Conservation (phyloP, 1,140 invertebrate species). For the Scaptomyza hsui region DNA sequence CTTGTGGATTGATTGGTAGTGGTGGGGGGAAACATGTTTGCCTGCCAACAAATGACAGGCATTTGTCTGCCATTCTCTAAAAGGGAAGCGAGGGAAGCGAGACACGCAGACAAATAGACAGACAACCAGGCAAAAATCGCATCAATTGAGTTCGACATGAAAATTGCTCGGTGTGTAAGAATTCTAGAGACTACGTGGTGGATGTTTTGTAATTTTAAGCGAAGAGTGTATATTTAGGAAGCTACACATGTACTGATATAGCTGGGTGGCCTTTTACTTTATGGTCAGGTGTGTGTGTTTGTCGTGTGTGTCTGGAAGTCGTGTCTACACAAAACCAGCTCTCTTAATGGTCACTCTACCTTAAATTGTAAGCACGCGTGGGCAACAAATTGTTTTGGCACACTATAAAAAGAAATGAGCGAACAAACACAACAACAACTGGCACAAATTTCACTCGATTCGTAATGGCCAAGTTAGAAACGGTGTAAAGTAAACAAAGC, state of each 20-base stretch:
- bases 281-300: constrained; percentile 24
- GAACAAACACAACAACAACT: constrained; percentile 16
- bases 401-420: constrained; percentile 26
- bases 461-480: constrained; percentile 25
- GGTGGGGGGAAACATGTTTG: constrained; percentile 59
- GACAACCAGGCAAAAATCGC: constrained; percentile 45
- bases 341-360: constrained; percentile 29
- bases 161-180: constrained; percentile 62
- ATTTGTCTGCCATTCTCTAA: constrained; percentile 62
- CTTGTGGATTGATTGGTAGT: constrained; percentile 33
- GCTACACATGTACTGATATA: constrained; percentile 61
- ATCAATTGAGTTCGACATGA: constrained; percentile 77
- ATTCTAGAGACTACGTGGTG: constrained; percentile 41
- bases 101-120: constrained; percentile 3
- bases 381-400: constrained; percentile 43
- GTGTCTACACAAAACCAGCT: background rate
- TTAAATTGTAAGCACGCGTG: constrained; percentile 67
- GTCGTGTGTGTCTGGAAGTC: no score
- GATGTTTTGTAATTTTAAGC: constrained; percentile 52
- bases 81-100: constrained; percentile 22
- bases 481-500: constrained; percentile 1
- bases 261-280: constrained; percentile 15
- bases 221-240: constrained; percentile 75
- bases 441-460: constrained; percentile 67
- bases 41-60: constrained; percentile 75